A percentile compares a stretch with the other conserved stretches of the same genome.
These are phyloP conservation scores for Ephydatia muelleri DNA, from an alignment of 37 sponge, comb jelly and placozoan genomes.

Conservation along the genomic window DNA sequence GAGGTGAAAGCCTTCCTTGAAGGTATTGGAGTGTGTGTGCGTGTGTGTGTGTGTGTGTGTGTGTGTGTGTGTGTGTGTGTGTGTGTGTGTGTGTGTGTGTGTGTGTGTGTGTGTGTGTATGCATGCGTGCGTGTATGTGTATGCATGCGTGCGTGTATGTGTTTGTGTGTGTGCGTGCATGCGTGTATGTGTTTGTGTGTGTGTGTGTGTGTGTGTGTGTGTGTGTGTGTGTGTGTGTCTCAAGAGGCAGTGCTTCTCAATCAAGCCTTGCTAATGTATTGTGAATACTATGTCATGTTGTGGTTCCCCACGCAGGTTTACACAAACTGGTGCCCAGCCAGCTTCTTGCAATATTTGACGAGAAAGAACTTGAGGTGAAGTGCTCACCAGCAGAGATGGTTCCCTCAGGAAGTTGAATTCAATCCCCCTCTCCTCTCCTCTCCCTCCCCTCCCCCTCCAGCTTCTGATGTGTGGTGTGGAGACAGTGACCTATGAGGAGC, in stretches of 20 bases:
- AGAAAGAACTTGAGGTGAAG: constrained; percentile 94
- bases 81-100: background rate
- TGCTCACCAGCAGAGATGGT: background rate
- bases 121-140: too few species aligned
- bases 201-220: too few species aligned
- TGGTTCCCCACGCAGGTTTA: constrained; percentile 51
- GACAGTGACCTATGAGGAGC: constrained; percentile 63
- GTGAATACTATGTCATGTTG: background rate
- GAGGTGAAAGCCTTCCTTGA: constrained; percentile 82
- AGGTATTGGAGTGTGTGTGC: constrained; percentile 32
- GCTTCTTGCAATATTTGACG: constrained; percentile 89
- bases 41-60: background rate
- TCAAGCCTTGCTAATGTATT: too few species aligned
- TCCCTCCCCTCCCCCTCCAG: constrained; percentile 13
- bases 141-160: too few species aligned
- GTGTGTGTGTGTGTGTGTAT: background rate
- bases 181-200: too few species aligned
- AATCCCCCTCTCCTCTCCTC: background rate
- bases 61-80: background rate
- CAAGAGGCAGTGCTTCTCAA: too few species aligned
- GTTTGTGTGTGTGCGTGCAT: too few species aligned
- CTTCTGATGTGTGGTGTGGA: constrained; percentile 88
- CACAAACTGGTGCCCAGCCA: constrained; percentile 83
- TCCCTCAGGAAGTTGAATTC: too few species aligned
- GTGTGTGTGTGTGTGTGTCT: too few species aligned